Base-by-base conservation (phyloP, 1,140 invertebrate genomes). In the Trichogramma pretiosum region DNA sequence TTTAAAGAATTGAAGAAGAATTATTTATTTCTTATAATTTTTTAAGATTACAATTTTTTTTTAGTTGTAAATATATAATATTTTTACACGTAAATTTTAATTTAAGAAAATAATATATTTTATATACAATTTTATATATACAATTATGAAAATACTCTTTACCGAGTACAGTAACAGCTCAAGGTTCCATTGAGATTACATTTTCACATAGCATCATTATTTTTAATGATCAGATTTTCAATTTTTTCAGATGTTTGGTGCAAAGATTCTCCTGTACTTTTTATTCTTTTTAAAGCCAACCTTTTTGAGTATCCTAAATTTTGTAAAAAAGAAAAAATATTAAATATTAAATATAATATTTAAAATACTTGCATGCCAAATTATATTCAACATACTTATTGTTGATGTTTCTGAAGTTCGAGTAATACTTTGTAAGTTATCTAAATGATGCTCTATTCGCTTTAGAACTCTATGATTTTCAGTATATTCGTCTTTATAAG, bases 371-470 rank as follows among this genome's bases (percentile, higher is more conserved):
- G 39, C n/a, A n/a, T n/a, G n/a, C n/a, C n/a, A n/a, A n/a, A n/a
- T n/a, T n/a, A n/a, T n/a, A n/a, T n/a, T n/a, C n/a, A 38, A 35
- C 35, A 52, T 34, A 50, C 42, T 23, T 22, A 40, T 36, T 42
- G 56, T 2, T 13, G 39, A 28, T 13, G 14, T 51, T n/a, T 45
- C 47, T 23, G 46, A 45, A 34, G 49, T 33, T 11, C 26, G 21
- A 32, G 36, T 40, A 19, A 54, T 32, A 38, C 57, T 50, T 33
- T 63, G 40, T 18, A 68, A 53, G 9, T 38, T 32, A 47, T 58
- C 44, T 16, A 68, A 48, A 21, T 56, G 55, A 45, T 58, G 52
- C 42, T 68, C 64, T 26, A 68, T 68, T 36, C 62, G 50, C 52
- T 53, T 49, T 17, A 68, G 50, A 13, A 50, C 44, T 52, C 58